Evolutionary conservation across 2,888 invertebrate species (phyloP).

Genomic region (Amphimallon solstitiale): DNA sequence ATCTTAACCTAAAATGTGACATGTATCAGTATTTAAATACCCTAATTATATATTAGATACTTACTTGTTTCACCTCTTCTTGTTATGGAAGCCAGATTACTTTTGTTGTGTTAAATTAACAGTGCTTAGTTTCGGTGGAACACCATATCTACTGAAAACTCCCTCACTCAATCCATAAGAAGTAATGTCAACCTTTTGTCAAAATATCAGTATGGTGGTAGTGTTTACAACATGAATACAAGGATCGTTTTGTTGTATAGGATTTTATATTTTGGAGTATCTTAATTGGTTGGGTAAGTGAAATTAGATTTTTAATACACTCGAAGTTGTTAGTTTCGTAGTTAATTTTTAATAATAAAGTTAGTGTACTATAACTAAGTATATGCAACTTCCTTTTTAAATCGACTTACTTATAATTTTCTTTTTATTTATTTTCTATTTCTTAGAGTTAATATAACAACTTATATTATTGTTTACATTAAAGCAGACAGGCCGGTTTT

Average conservation of each 20-base stretch:
- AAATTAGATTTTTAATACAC: not conserved
- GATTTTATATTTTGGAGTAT: slow-evolving; percentile 8
- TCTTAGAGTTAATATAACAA: too few relatives aligned
- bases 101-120: not conserved
- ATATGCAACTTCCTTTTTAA: not conserved
- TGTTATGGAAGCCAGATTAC: not conserved
- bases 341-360: not conserved
- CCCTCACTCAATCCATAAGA: slow-evolving; percentile 27
- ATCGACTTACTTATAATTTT: not conserved
- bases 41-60: not conserved
- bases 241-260: slow-evolving; percentile 19
- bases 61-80: not conserved
- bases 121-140: slow-evolving; percentile 14
- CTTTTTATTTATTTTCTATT: too few relatives aligned
- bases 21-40: slow-evolving; percentile 10
- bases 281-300: slow-evolving; percentile 23
- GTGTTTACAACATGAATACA: slow-evolving; percentile 42
- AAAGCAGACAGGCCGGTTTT: too few relatives aligned
- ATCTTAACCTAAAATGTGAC: slow-evolving; percentile 42
- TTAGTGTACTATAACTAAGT: too few relatives aligned
- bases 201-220: slow-evolving; percentile 41
- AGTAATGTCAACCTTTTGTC: slow-evolving; percentile 42
- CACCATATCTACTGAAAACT: not conserved
- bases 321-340: not conserved
- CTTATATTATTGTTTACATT: too few relatives aligned